phyloP scores from a whole-genome alignment of 2,797 vertebrate species.

The Pseudomugil tenellus region DNA sequence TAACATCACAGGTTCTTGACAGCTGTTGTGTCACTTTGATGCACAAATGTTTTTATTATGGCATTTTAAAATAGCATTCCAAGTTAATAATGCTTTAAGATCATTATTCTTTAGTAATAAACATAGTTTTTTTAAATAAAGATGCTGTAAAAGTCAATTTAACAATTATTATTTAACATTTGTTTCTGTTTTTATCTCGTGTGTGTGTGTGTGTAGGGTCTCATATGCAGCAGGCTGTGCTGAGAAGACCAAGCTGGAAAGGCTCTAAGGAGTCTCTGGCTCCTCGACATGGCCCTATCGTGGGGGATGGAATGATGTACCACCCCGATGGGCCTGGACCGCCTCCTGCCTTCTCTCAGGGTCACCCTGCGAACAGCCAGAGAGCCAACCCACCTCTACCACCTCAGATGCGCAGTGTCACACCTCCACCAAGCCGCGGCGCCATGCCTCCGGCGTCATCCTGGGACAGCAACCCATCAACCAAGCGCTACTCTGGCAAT shows the following conservation, averaged over 20 bases:
- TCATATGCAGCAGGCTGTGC: slow-evolving; percentile 88
- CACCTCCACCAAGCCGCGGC: slow-evolving; percentile 89
- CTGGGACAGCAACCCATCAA: slow-evolving; percentile 91
- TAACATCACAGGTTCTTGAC: neutral
- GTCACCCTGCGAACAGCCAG: slow-evolving; percentile 86
- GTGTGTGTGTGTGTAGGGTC: slow-evolving; percentile 69
- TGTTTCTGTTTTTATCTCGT: neutral
- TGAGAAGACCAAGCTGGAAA: slow-evolving; percentile 95
- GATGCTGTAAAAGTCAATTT: too few relatives aligned
- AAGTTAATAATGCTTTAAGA: neutral
- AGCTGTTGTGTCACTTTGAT: too few relatives aligned
- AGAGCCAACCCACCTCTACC: slow-evolving; percentile 91
- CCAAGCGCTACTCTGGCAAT: slow-evolving; percentile 94
- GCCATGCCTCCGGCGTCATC: slow-evolving; percentile 86
- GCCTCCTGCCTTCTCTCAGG: slow-evolving; percentile 86
- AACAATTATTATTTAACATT: neutral
- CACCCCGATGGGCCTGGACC: slow-evolving; percentile 91
- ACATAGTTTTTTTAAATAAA: too few relatives aligned
- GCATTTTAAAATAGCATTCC: neutral
- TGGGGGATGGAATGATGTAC: slow-evolving; percentile 88
- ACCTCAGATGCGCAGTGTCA: slow-evolving; percentile 93
- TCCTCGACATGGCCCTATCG: slow-evolving; percentile 87
- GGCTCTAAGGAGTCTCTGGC: slow-evolving; percentile 96
- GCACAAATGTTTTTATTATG: neutral
- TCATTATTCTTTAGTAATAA: neutral